Evolutionary conservation across 2,113 vertebrate species (phyloP).

Genomic region (Protobothrops mucrosquamatus): DNA sequence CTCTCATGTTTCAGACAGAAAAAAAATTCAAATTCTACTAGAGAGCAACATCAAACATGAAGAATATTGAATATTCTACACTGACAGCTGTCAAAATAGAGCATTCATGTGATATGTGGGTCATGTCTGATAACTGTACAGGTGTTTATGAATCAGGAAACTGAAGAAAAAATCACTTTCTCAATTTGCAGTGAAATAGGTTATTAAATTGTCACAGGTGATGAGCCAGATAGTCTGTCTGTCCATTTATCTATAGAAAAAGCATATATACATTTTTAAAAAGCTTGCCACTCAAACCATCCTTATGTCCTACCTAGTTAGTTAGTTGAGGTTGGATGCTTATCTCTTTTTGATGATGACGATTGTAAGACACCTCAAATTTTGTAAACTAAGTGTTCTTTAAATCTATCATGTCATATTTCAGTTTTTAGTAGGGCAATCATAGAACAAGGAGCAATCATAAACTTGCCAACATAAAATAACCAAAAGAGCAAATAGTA

Average conservation of each 20-base stretch:
- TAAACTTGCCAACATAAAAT: not conserved
- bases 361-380: not conserved
- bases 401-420: not conserved
- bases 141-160: not conserved
- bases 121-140: not conserved
- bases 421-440: conserved; percentile 19
- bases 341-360: not conserved
- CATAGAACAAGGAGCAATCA: not conserved
- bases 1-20: not conserved
- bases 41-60: not conserved
- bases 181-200: not conserved
- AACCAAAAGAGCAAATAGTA: not conserved
- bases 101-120: not conserved
- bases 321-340: not conserved
- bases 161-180: not conserved
- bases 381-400: not conserved
- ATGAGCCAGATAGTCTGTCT: not conserved
- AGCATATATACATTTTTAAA: not conserved
- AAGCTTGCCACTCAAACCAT: not conserved
- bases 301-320: not conserved
- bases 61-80: not conserved
- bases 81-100: not conserved
- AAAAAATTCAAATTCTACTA: not conserved
- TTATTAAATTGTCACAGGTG: not conserved
- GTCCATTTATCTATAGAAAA: not conserved